Evolutionary conservation across 2,113 vertebrate genomes (phyloP).

Genomic region (Crotalus tigris): DNA sequence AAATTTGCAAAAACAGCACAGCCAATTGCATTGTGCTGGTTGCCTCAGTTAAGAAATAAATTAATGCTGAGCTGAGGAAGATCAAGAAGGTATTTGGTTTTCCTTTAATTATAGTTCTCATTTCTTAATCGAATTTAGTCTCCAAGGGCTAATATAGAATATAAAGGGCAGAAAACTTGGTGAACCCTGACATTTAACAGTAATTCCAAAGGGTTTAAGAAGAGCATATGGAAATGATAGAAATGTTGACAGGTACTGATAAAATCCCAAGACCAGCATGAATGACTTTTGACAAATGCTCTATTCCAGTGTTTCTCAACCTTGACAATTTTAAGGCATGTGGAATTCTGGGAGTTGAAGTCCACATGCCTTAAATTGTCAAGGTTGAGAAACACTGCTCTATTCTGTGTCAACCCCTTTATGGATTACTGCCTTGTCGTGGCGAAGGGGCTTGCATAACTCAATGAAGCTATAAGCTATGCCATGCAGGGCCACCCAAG

Average conservation of each 20-base stretch:
- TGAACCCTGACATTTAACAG: background rate
- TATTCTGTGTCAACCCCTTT: too few species aligned
- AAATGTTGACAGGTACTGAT: background rate
- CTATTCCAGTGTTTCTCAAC: too few species aligned
- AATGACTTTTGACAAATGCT: background rate
- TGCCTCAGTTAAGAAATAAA: background rate
- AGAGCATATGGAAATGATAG: background rate
- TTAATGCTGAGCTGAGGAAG: background rate
- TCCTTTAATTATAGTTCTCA: background rate
- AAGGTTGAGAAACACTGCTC: too few species aligned
- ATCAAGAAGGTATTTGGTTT: too few species aligned
- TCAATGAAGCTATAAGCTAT: too few species aligned
- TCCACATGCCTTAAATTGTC: too few species aligned
- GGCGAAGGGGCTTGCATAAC: too few species aligned
- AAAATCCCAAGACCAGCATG: background rate
- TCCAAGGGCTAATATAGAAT: background rate
- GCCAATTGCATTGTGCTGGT: background rate
- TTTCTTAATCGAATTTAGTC: background rate
- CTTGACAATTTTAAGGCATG: too few species aligned
- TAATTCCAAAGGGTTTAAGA: background rate
- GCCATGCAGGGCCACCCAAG: too few species aligned
- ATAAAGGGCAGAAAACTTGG: background rate
- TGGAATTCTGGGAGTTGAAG: too few species aligned
- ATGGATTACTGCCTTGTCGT: too few species aligned
- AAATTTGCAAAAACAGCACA: background rate